Evolutionary conservation across 2,888 invertebrate genomes (phyloP).

Genomic region (Agonum fuliginosum): DNA sequence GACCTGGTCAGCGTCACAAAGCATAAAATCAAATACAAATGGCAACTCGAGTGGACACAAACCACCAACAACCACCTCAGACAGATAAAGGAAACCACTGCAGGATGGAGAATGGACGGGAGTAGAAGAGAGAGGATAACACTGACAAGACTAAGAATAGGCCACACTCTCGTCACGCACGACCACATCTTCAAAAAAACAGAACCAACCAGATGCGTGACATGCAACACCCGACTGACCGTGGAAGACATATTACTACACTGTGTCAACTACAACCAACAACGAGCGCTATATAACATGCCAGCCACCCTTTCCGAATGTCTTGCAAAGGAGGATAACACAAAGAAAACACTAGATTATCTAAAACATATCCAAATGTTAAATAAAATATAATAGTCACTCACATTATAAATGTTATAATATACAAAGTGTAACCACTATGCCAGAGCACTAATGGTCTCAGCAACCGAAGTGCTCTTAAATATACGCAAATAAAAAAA

Average conservation of each 20-base stretch:
- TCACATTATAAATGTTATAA: too few species aligned
- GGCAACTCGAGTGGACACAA: background rate
- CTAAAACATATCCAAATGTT: background rate
- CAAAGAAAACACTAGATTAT: background rate
- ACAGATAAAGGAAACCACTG: background rate
- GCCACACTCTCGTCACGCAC: constrained; percentile 4
- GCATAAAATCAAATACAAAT: background rate
- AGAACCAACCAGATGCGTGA: background rate
- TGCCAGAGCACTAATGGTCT: too few species aligned
- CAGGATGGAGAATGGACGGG: background rate
- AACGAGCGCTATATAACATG: background rate
- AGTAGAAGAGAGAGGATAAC: background rate
- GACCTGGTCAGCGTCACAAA: background rate
- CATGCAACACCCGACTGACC: background rate
- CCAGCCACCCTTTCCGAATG: constrained; percentile 7
- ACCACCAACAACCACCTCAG: constrained; percentile 1
- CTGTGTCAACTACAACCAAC: background rate
- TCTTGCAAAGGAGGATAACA: background rate
- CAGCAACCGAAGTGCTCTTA: too few species aligned
- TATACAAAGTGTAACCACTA: too few species aligned
- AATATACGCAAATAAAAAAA: too few species aligned
- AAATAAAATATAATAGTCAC: background rate
- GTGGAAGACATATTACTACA: constrained; percentile 5
- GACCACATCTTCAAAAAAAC: background rate
- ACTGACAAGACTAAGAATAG: constrained; percentile 30